Evolutionary conservation across 64 coral and sea anemone genomes (phyloP), one percentile per base, ranked within the genome.

Genomic region (Montipora foliosa): DNA sequence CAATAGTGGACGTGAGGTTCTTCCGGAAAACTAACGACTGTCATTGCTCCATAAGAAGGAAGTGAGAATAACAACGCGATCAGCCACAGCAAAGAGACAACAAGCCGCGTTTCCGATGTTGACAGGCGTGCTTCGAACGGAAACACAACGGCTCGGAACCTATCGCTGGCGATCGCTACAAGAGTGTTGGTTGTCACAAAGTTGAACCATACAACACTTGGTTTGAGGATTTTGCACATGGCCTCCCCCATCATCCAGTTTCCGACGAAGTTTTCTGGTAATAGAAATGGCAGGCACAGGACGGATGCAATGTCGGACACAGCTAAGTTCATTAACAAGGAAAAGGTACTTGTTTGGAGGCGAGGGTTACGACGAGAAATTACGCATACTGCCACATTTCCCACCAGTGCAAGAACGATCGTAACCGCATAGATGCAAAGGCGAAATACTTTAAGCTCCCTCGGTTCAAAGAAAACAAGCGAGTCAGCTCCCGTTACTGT

Each of bases 131-230:
- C 69, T 72, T 92, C 91, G 89, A 97, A 95, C 25, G 96, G 96
- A 24, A 97, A 97, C 6, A 95, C 88, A 3, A 97, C 58, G 15
- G 96, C 89, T 6, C 93, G 93, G 81, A 92, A 97, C 9, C 96
- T 93, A 84, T 97, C 96, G 44, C 90, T 81, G 2, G 96, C 96
- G 29, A 97, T 97, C 7, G 96, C 96, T 0, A 97, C 96, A n/a
- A 97, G 79, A 1, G 96, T 97, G 51, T 97, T 97, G 6, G 89
- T 97, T 4, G 96, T 97, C 37, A 97, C 96, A 48, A 97, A 89
- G 12, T 77, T 90, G 74, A 97, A 97, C 47, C 94, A 47, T 24
- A 90, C 91, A 55, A 97, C 74, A 86, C 92, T 95, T 6, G 96
- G 96, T 62, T 97, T 97, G 51, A 97, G 69, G 9, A 97, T 47